Conservation (phyloP, 2,888 invertebrate genomes). For the Allygus modestus region DNA sequence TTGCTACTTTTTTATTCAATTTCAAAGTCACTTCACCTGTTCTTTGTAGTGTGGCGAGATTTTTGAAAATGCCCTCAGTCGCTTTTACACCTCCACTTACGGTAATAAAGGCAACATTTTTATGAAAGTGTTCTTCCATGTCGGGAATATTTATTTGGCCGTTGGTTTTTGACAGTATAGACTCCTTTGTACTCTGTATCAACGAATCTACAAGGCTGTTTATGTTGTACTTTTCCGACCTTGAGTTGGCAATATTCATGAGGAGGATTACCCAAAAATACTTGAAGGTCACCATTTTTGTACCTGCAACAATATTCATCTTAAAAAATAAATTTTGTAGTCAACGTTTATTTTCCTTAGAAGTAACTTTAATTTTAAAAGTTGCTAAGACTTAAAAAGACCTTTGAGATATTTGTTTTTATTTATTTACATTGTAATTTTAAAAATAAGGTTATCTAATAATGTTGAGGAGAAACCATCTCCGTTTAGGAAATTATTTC, state of each 20-base stretch:
- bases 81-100: slow-evolving; percentile 17
- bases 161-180: background rate
- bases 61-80: slow-evolving; percentile 10
- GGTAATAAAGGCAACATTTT: background rate
- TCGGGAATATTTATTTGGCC: slow-evolving; percentile 23
- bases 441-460: too few relatives aligned
- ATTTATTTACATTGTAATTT: too few relatives aligned
- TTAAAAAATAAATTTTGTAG: too few relatives aligned
- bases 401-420: too few relatives aligned
- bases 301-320: background rate
- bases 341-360: too few relatives aligned
- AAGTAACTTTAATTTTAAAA: too few relatives aligned
- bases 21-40: background rate
- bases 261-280: background rate
- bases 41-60: slow-evolving; percentile 37
- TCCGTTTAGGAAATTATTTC: too few relatives aligned
- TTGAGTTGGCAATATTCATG: background rate
- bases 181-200: background rate
- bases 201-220: background rate
- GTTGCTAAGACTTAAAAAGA: too few relatives aligned
- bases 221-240: background rate
- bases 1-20: background rate
- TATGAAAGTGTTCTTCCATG: background rate
- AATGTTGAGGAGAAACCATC: too few relatives aligned
- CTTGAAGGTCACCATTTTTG: background rate